phyloP scores from a whole-genome alignment of 1,140 invertebrate species.

The Drosophila micromelanica region DNA sequence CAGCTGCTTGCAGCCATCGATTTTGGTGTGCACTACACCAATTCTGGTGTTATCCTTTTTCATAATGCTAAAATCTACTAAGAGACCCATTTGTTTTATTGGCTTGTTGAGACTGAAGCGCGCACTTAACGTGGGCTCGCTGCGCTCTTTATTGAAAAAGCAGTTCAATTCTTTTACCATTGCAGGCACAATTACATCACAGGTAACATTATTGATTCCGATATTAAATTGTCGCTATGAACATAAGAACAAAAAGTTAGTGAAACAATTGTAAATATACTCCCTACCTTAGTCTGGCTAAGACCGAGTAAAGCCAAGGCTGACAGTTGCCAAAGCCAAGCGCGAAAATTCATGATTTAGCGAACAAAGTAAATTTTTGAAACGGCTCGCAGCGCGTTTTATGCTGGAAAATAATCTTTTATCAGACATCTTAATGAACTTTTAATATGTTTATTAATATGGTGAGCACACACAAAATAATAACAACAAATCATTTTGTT shows the following conservation, averaged over 20 bases:
- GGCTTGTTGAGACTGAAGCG: neutral
- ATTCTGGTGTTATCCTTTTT: slow-evolving; percentile 14
- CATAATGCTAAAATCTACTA: neutral
- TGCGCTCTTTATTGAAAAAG: neutral
- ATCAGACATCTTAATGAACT: neutral
- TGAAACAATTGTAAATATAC: neutral
- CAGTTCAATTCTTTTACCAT: neutral
- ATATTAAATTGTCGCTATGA: neutral
- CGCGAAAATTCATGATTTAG: neutral
- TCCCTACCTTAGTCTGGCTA: slow-evolving; percentile 14
- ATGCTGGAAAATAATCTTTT: neutral
- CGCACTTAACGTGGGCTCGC: neutral
- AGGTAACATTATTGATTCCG: slow-evolving; percentile 5
- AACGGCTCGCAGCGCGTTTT: neutral
- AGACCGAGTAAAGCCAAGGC: neutral
- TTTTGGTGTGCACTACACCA: neutral
- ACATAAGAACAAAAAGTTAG: neutral
- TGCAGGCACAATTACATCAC: neutral
- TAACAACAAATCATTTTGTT: no score
- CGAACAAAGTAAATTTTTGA: neutral
- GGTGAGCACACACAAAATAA: no score
- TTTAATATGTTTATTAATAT: slow-evolving; percentile 6
- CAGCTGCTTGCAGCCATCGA: slow-evolving; percentile 26
- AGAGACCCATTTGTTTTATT: neutral
- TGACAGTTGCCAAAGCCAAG: neutral